Percentiles rank a stretch among this genome's conserved stretches.
phyloP scores from a whole-genome alignment of 2,113 vertebrate genomes.

The Pygathrix nemaeus region DNA sequence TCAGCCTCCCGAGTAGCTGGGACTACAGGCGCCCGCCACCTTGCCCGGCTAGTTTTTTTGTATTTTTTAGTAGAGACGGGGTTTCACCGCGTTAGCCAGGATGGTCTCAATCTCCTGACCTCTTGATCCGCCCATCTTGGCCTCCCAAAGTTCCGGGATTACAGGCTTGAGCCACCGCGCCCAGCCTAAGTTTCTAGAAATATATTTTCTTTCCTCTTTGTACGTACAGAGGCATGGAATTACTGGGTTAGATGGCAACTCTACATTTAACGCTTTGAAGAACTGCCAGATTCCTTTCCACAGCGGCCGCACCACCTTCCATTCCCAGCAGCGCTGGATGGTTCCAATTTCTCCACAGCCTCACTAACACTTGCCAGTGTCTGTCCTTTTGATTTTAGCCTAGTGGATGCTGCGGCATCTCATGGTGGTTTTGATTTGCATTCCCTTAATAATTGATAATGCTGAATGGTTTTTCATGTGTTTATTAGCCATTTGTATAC shows the following conservation, averaged over 20 bases:
- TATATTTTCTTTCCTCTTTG: background rate
- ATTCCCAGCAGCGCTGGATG: background rate
- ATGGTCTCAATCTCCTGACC: no score
- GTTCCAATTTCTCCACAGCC: background rate
- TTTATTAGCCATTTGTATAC: background rate
- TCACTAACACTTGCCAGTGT: no score
- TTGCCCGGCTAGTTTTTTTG: no score
- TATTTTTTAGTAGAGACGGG: no score
- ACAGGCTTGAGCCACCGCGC: no score
- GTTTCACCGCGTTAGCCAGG: no score
- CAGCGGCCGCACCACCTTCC: background rate
- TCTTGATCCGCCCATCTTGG: no score
- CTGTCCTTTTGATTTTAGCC: background rate
- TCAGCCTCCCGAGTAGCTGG: no score
- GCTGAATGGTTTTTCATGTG: background rate
- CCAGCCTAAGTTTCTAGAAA: background rate
- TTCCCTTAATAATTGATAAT: background rate
- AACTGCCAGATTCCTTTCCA: background rate
- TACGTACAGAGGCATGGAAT: background rate
- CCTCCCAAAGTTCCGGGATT: no score
- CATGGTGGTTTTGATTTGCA: background rate
- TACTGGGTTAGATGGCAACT: background rate
- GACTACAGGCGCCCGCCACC: no score
- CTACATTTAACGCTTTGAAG: background rate
- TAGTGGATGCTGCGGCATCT: background rate